phyloP scores from a whole-genome alignment of 2,888 invertebrate species.

The Punctoribates punctum region DNA sequence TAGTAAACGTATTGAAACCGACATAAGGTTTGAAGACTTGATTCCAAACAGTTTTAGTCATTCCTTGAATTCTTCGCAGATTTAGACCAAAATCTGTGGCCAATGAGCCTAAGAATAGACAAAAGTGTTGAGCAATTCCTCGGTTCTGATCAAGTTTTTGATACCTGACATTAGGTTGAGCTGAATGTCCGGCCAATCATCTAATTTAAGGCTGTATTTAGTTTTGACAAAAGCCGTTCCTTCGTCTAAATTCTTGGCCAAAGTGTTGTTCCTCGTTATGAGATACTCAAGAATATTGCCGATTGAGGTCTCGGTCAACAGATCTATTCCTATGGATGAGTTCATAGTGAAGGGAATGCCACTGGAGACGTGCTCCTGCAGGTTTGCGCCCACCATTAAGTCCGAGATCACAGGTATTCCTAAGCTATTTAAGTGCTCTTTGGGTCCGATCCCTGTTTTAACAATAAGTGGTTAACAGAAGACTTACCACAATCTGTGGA shows the following conservation, averaged over 20 bases:
- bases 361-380: conserved; percentile 84
- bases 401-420: conserved; percentile 68
- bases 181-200: conserved; percentile 34
- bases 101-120: not conserved
- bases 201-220: not conserved
- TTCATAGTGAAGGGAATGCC: conserved; percentile 76
- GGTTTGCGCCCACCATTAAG: conserved; percentile 73
- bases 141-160: not conserved
- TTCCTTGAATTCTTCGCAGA: not conserved
- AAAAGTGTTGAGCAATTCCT: not conserved
- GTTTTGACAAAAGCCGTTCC: conserved; percentile 2
- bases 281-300: not conserved
- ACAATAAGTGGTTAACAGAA: no score
- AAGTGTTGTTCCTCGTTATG: not conserved
- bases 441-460: conserved; percentile 52
- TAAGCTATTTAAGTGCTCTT: conserved; percentile 50
- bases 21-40: conserved; percentile 50
- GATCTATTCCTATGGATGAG: conserved; percentile 58
- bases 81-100: conserved; percentile 1
- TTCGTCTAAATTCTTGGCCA: conserved; percentile 4
- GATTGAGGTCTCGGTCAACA: not conserved
- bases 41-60: not conserved
- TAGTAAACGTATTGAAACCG: no score
- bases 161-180: conserved; percentile 2
- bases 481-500: no score